Conservation (phyloP, 1,140 invertebrate genomes). For the Aphidius ervi region DNA sequence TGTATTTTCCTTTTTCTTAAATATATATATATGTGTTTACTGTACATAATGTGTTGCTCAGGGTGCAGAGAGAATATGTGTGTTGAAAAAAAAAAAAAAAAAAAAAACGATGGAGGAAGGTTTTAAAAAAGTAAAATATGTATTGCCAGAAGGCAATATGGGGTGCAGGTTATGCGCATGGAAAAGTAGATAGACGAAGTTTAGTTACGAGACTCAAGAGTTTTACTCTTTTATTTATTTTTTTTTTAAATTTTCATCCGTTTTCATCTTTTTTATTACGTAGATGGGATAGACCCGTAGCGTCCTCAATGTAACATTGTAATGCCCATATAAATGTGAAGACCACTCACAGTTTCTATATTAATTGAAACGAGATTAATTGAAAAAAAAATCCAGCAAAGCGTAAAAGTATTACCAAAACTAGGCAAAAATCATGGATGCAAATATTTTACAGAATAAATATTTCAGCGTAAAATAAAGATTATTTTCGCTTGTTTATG, state of each 20-base stretch:
- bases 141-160: conserved; percentile 18
- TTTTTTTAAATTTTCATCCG: conserved; percentile 6
- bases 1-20: too few species aligned
- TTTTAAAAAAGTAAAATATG: background rate
- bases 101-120: too few species aligned
- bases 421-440: too few species aligned
- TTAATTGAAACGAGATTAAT: too few species aligned
- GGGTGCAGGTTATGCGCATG: conserved; percentile 21
- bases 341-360: background rate
- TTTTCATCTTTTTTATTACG: background rate
- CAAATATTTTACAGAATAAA: too few species aligned
- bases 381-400: too few species aligned
- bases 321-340: too few species aligned
- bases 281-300: too few species aligned
- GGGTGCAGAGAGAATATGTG: conserved; percentile 7
- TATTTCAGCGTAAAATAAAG: too few species aligned
- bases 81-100: background rate
- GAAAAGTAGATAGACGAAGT: conserved; percentile 13
- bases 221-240: background rate
- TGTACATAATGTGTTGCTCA: conserved; percentile 21
- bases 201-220: conserved; percentile 17
- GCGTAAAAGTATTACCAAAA: too few species aligned
- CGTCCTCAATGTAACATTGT: too few species aligned
- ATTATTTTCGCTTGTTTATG: too few species aligned
- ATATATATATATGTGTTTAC: conserved; percentile 8